Base-by-base conservation (phyloP, 1,140 invertebrate genomes). In the Procambarus clarkii region DNA sequence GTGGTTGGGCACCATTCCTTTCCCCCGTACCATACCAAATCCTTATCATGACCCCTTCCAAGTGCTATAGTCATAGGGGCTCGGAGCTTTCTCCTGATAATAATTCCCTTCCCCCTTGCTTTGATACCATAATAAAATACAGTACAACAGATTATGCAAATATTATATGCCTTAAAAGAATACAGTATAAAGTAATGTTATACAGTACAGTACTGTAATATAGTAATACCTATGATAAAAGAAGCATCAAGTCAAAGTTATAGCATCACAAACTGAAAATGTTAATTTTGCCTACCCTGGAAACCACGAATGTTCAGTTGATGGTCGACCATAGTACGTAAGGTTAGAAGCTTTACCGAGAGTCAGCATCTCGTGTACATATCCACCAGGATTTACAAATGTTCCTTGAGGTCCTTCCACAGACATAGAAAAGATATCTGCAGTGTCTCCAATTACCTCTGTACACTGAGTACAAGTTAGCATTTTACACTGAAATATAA, bases 281-380 rank as follows among this genome's bases (percentile, higher is more conserved):
- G n/a, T 18, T n/a, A 46, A 69, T 9, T 13, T 64, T 44, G 80
- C 94, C 95, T 95, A 97, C 96, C 97, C 97, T 50, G 97, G 97
- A 94, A 98, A 98, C 97, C 97, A 98, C 92, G 96, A 97, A 93
- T 96, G 97, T 93, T 97, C 95, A 34, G 96, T 96, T 2, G 96
- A 97, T 9, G 97, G 95, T 78, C 94, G 94, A 21, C 95, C 95
- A 54, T 95, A 94, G n/a, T 96, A 94, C 8, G 93, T 93, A 46
- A 97, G 94, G 92, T 96, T 96, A 91, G 95, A 94, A 0, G 96
- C 96, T 85, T 96, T 95, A 92, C 95, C 95, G 0, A 98, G 95
- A 13, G 97, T 98, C 18, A 98, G 94, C 0, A 97, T 97, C 94
- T 98, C 97, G 94, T 97, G 97, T 83, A 98, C 96, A 93, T 96